Evolutionary conservation across 1,140 invertebrate genomes (phyloP), one percentile per base, ranked within the genome.

Genomic region (Megalopta genalis): DNA sequence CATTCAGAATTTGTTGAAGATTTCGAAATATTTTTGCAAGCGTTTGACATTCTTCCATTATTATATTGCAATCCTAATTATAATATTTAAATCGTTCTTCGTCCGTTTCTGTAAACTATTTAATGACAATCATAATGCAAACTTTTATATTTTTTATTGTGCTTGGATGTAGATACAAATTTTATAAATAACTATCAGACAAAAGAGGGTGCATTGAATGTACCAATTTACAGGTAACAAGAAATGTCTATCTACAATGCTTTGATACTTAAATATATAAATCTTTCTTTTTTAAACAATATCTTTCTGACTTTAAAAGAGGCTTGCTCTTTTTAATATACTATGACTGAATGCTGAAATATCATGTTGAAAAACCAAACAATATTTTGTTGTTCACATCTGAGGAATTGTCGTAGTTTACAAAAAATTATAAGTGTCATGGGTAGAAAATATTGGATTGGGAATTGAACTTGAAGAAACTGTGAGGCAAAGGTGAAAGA

Each of bases 251-350:
- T 27, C 59, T 57, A 69, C 32, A 27, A 80, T 69, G 65, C 73
- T 77, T 63, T 27, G 73, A 70, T 81, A 81, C 74, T 81, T 81
- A 65, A 69, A 66, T 59, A 57, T 7, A 37, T n/a, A 49, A 70
- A 54, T 39, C 63, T 77, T 64, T 16, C 23, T 27, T 49, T 67
- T 65, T 14, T 27, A 49, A 23, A 25, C 0, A 39, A 68, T 54
- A n/a, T n/a, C 72, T 23, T 80, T 54, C 27, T 32, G 65, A 64
- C 42, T 63, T 77, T 2, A 7, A 42, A 62, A 32, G 42, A 70
- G 32, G 65, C 32, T 76, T 75, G 27, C n/a, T 27, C 49, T 66
- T 68, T 52, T 67, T 62, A 68, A 78, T 9, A 1, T 14, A 2
- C 14, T 64, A 27, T 54, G 7, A 7, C 25, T 32, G 46, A n/a